These are phyloP conservation scores for Drosophila parabipectinata DNA, from an alignment of 1,140 invertebrate genomes.

Conservation along the genomic window DNA sequence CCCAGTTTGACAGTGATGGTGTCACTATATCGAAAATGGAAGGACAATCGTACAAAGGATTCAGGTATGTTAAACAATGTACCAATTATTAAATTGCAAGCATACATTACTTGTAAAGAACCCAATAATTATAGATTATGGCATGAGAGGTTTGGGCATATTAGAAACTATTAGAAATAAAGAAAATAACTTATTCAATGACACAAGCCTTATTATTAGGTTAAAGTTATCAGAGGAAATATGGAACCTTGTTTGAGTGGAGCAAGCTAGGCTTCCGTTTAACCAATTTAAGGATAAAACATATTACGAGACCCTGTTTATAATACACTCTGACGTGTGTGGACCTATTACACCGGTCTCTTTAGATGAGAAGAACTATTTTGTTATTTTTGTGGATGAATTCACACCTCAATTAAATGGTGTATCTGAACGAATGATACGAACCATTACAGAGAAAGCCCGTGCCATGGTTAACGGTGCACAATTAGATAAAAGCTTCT, in stretches of 20 bases:
- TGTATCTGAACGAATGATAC: not conserved
- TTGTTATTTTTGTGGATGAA: not conserved
- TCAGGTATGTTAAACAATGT: not conserved
- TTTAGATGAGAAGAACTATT: conserved; percentile 3
- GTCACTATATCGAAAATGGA: not conserved
- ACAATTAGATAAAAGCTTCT: conserved; percentile 17
- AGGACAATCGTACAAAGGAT: not conserved
- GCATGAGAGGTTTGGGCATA: no score
- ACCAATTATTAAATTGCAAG: not conserved
- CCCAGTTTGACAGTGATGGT: not conserved
- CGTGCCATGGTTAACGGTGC: not conserved
- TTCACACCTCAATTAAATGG: conserved; percentile 1
- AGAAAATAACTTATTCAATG: no score
- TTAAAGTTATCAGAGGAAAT: not conserved
- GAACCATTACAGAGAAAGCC: conserved; percentile 2
- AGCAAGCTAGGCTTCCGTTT: conserved; percentile 2
- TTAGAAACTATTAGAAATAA: no score
- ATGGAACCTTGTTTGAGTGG: conserved; percentile 10
- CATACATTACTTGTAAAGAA: not conserved
- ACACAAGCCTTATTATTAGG: not conserved
- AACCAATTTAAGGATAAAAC: conserved; percentile 4
- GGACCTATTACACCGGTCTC: not conserved
- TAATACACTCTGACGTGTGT: conserved; percentile 3
- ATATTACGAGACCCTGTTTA: conserved; percentile 1
- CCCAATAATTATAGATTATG: not conserved